These are phyloP conservation scores for Tretioscincus oriximinensis DNA, from an alignment of 2,113 vertebrate genomes.

Conservation along the genomic window DNA sequence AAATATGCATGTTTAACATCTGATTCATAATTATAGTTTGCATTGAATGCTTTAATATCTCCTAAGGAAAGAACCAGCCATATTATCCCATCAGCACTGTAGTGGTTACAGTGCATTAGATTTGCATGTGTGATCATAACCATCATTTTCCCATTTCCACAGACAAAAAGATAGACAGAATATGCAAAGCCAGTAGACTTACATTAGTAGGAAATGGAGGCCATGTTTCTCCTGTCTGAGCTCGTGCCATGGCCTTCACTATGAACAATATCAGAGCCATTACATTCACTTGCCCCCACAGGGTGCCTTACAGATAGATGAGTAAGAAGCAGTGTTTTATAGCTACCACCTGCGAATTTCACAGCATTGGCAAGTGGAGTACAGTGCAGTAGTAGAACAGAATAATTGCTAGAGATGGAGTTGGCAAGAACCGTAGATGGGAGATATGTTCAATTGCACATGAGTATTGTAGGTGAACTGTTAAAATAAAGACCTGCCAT, in stretches of 20 bases:
- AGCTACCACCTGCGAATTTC: slow-evolving; percentile 71
- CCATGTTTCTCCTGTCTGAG: slow-evolving; percentile 33
- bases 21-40: neutral
- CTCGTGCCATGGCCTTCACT: slow-evolving; percentile 39
- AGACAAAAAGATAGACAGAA: slow-evolving; percentile 26
- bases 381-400: slow-evolving; percentile 59
- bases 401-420: slow-evolving; percentile 75
- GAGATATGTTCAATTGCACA: slow-evolving; percentile 69
- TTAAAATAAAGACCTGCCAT: slow-evolving; percentile 68
- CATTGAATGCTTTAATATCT: neutral
- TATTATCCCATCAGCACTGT: neutral
- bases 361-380: slow-evolving; percentile 72
- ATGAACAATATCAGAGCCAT: slow-evolving; percentile 32
- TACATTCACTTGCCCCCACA: slow-evolving; percentile 40
- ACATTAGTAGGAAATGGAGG: slow-evolving; percentile 42
- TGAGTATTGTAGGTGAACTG: slow-evolving; percentile 71
- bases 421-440: slow-evolving; percentile 69
- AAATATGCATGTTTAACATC: neutral
- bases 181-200: slow-evolving; percentile 23
- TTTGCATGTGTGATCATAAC: slow-evolving; percentile 9
- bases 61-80: neutral
- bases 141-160: slow-evolving; percentile 23
- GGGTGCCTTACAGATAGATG: slow-evolving; percentile 58
- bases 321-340: slow-evolving; percentile 35
- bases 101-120: slow-evolving; percentile 1